phyloP scores from a whole-genome alignment of 2,113 vertebrate species.

The Gymnocephalus cernua region DNA sequence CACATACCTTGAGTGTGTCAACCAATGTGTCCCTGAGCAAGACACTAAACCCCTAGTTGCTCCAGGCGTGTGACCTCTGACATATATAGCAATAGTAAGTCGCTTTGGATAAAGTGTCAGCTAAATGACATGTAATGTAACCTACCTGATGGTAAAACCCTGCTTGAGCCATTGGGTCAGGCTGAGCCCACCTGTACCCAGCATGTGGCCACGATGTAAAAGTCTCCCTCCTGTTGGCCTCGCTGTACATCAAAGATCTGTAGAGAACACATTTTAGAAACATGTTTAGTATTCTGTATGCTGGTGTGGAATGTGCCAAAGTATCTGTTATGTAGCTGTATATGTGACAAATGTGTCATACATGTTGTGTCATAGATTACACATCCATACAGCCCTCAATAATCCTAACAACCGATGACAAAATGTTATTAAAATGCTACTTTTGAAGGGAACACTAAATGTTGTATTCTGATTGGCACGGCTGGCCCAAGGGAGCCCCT shows the following conservation, averaged over 20 bases:
- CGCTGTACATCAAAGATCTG: constrained; percentile 99
- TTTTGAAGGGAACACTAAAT: not conserved
- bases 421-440: not conserved
- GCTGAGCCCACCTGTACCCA: constrained; percentile 98
- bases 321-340: not conserved
- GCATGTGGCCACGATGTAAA: constrained; percentile 99
- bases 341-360: not conserved
- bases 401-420: not conserved
- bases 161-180: constrained; percentile 99
- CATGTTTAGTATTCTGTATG: not conserved
- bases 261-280: not conserved
- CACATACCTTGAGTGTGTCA: no score
- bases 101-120: no score
- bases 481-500: not conserved
- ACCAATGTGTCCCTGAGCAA: no score
- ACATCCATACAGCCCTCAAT: not conserved
- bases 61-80: no score
- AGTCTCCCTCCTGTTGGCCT: constrained; percentile 98
- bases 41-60: no score
- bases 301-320: not conserved
- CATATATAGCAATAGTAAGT: no score
- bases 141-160: constrained; percentile 99
- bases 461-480: not conserved
- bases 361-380: not conserved
- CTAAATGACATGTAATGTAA: no score